Percentiles rank a stretch among this genome's conserved stretches.
These are phyloP conservation scores for Sternarchorhynchus goeldii DNA, from an alignment of 2,797 vertebrate species.

Conservation along the genomic window DNA sequence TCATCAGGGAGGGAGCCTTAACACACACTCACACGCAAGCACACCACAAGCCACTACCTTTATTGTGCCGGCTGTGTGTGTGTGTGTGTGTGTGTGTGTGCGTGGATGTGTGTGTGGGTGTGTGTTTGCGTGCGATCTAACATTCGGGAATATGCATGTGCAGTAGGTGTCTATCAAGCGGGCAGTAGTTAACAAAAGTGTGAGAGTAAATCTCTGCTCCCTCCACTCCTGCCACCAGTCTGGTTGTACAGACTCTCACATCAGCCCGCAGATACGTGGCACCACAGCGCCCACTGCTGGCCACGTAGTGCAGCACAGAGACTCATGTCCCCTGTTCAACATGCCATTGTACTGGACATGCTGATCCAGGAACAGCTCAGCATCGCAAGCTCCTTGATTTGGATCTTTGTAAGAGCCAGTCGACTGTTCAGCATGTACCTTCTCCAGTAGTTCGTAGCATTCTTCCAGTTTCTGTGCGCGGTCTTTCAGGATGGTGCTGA, in stretches of 20 bases:
- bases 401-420: too few relatives aligned
- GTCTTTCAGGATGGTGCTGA: conserved; percentile 89
- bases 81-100: neutral
- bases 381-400: too few relatives aligned
- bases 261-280: conserved; percentile 15
- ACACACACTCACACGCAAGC: conserved; percentile 31
- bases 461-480: conserved; percentile 89
- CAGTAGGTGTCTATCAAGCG: neutral
- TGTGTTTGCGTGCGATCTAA: too few relatives aligned
- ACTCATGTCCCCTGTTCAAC: neutral
- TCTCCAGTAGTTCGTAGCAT: conserved; percentile 95
- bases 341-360: neutral
- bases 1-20: conserved; percentile 58
- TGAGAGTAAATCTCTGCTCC: neutral
- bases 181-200: neutral
- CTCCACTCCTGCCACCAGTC: neutral
- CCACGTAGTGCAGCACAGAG: neutral
- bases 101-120: neutral
- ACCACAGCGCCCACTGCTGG: conserved; percentile 38
- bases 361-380: neutral
- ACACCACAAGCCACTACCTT: neutral
- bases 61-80: neutral
- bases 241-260: neutral
- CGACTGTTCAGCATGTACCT: conserved; percentile 71
- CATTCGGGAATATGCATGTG: too few relatives aligned